These are phyloP conservation scores for Noturus placidus DNA, from an alignment of 2,113 vertebrate genomes.

Conservation along the genomic window DNA sequence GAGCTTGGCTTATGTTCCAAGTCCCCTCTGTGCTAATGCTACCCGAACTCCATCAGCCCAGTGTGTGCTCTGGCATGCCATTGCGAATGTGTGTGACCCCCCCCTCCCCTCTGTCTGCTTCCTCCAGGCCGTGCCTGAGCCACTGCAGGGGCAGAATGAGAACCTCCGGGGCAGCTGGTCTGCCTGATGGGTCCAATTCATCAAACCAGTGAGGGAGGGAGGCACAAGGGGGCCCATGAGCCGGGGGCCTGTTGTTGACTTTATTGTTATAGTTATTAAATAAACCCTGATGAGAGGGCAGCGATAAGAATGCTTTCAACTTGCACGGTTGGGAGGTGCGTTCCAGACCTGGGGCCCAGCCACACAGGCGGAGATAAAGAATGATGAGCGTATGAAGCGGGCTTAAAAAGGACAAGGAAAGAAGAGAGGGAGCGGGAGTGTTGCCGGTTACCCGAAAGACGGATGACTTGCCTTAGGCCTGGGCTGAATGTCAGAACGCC, in stretches of 20 bases:
- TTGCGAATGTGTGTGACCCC: conserved; percentile 52
- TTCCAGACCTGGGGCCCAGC: conserved; percentile 60
- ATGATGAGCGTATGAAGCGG: conserved; percentile 11
- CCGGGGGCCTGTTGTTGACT: conserved; percentile 64
- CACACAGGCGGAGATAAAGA: conserved; percentile 32
- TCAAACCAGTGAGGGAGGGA: conserved; percentile 62
- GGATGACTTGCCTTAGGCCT: conserved; percentile 67
- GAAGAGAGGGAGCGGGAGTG: conserved; percentile 50
- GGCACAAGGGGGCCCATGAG: conserved; percentile 49
- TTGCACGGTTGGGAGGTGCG: conserved; percentile 62
- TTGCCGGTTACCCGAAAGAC: conserved; percentile 63
- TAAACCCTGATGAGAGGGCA: conserved; percentile 69
- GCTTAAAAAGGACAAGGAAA: conserved; percentile 33
- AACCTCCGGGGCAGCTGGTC: conserved; percentile 79
- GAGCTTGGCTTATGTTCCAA: conserved; percentile 59
- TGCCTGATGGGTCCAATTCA: conserved; percentile 75
- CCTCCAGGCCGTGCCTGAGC: conserved; percentile 41
- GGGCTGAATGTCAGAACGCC: conserved; percentile 71
- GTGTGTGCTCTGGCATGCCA: conserved; percentile 70
- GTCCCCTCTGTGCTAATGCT: conserved; percentile 59
- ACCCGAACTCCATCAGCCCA: conserved; percentile 64
- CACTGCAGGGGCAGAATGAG: conserved; percentile 67
- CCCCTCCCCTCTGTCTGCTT: conserved; percentile 52
- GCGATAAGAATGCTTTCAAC: conserved; percentile 73
- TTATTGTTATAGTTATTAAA: conserved; percentile 75